Base-by-base conservation (phyloP, 2,888 invertebrate genomes). In the Melanostoma scalare region DNA sequence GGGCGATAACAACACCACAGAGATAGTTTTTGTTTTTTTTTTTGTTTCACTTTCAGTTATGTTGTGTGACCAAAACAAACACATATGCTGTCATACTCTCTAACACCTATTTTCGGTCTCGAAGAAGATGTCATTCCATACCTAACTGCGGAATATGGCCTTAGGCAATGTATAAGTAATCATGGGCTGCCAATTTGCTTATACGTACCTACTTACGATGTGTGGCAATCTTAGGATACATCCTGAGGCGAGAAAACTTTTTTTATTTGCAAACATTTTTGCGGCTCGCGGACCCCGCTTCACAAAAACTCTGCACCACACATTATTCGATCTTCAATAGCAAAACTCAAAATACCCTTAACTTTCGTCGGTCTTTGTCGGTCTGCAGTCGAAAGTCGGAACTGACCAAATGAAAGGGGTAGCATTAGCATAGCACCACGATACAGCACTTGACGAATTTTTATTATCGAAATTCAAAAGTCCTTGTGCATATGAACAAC, bases 101-200 rank as follows among this genome's bases (percentile, higher is more conserved):
- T 40, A 58, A 61, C 58, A 71, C 60, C 61, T 73, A 30, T 9
- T 55, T 31, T 42, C 5, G 38, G 46, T 46, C 46, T n/a, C 38
- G n/a, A 65, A 58, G 58, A 46, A 58, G 76, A 53, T 71, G 46
- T 58, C 52, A 52, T 30, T 31, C 31, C n/a, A 48, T 30, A 69
- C 30, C 53, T 5, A n/a, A 42, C 8, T 68, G 46, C 35, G 52
- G 60, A 33, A 35, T 38, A 30, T 55, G 53, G 74, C 81, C 81
- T 60, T 6, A 67, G 81, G 81, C 68, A 63, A 67, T 68, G 61
- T 61, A 72, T 61, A 82, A 82, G 67, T 73, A 56, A 82, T 77
- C 67, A 78, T 61, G 84, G 74, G 65, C 67, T 79, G 74, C 65
- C 84, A 84, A 84, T 84, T 84, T 84, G 84, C 84, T 74, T 82